Percentiles rank a stretch among this genome's conserved stretches.
phyloP scores from a whole-genome alignment of 2,113 vertebrate genomes.

The Coracopsis vasa region DNA sequence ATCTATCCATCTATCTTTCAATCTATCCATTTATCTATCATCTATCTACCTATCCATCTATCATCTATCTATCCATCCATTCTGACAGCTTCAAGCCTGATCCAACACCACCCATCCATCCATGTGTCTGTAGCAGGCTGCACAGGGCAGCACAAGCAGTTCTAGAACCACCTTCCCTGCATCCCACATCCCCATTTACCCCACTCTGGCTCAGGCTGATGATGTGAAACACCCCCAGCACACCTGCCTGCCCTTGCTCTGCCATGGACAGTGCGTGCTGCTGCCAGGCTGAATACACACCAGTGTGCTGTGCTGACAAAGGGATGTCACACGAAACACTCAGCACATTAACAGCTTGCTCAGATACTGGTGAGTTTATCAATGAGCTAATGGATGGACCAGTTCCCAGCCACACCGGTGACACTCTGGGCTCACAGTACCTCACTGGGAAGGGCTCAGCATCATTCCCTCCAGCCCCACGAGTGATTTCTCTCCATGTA shows the following conservation, averaged over 20 bases:
- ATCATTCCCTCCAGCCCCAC: neutral
- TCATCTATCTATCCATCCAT: neutral
- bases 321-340: neutral
- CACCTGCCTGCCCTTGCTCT: neutral
- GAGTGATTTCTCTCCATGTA: neutral
- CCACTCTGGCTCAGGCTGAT: neutral
- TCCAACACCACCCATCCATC: neutral
- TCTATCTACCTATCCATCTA: too few species aligned
- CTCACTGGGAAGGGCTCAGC: neutral
- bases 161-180: neutral
- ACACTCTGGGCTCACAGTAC: neutral
- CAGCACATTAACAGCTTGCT: neutral
- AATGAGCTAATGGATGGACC: neutral
- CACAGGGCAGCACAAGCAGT: neutral
- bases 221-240: neutral
- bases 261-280: fast-evolving
- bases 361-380: neutral
- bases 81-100: too few species aligned
- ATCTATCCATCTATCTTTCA: neutral
- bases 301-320: neutral
- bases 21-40: too few species aligned
- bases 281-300: neutral
- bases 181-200: neutral
- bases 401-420: neutral
- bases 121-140: neutral